A percentile compares a stretch with the other conserved stretches of the same genome.
Conservation (phyloP, 2,113 vertebrate genomes). For the Alligator mississippiensis region DNA sequence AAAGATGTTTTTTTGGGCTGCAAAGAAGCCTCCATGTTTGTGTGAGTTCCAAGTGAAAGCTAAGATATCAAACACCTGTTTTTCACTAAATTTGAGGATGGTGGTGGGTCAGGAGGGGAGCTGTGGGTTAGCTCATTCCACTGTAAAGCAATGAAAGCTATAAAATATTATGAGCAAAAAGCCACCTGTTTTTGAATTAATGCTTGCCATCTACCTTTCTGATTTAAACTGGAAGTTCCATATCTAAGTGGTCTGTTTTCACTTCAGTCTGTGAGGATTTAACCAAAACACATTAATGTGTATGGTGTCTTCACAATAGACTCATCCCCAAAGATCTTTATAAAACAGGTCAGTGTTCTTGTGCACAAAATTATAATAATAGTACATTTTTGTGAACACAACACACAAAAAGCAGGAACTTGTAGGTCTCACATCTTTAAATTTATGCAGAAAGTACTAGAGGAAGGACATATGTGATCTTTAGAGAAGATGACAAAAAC, state of each 20-base stretch:
- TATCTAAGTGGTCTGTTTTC: slow-evolving; percentile 37
- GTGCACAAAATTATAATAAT: rapidly evolving
- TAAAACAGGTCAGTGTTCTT: not conserved
- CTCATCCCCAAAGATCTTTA: not conserved
- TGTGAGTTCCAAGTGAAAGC: slow-evolving; percentile 16
- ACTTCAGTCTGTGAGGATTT: slow-evolving; percentile 3
- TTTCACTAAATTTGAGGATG: slow-evolving; percentile 70
- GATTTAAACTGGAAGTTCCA: slow-evolving; percentile 46
- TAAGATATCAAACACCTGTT: slow-evolving; percentile 69
- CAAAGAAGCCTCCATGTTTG: not conserved
- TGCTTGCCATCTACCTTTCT: slow-evolving; percentile 55
- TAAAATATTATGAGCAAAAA: slow-evolving; percentile 77
- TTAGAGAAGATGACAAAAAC: not conserved
- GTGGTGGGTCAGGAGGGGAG: slow-evolving; percentile 68
- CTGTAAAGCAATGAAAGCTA: slow-evolving; percentile 71
- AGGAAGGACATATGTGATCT: not conserved
- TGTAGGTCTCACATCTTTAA: not conserved
- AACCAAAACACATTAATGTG: not conserved
- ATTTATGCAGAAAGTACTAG: not conserved
- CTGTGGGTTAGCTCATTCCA: slow-evolving; percentile 69
- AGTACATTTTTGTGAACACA: not conserved
- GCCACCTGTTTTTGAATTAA: slow-evolving; percentile 72
- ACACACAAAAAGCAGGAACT: not conserved
- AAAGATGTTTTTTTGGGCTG: not conserved
- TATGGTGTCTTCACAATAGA: not conserved